Evolutionary conservation across 2,113 vertebrate species (phyloP).

Genomic region (Pterocles gutturalis): DNA sequence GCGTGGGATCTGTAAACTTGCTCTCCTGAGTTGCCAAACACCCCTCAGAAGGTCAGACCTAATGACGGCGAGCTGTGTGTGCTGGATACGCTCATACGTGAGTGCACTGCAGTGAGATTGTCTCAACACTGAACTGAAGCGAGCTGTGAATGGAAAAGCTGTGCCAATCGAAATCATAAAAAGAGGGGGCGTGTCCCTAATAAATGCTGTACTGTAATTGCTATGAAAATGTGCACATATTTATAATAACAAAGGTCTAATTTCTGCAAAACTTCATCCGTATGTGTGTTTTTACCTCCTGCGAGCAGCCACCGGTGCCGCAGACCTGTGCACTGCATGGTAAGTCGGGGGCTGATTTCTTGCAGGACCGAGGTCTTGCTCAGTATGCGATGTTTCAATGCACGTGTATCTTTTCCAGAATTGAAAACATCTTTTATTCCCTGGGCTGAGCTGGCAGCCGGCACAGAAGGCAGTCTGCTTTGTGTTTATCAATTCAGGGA

Average conservation of each 20-base stretch:
- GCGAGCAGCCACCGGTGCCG: neutral
- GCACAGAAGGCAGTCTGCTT: slow-evolving; percentile 18
- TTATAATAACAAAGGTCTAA: neutral
- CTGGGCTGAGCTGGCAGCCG: slow-evolving; percentile 1
- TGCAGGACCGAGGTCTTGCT: neutral
- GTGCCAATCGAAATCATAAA: neutral
- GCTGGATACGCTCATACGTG: accelerated
- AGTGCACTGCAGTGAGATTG: neutral
- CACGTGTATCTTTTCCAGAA: neutral
- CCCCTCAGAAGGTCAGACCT: neutral
- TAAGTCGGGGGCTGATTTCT: neutral
- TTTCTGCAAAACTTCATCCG: neutral
- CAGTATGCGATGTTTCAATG: neutral
- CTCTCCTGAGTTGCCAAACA: neutral
- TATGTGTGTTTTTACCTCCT: accelerated
- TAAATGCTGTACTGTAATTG: neutral
- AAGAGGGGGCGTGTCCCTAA: neutral
- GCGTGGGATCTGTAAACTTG: neutral
- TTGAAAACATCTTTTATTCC: slow-evolving; percentile 51
- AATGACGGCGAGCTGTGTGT: neutral
- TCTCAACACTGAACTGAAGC: neutral
- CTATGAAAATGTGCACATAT: neutral
- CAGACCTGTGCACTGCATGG: neutral
- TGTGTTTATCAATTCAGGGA: slow-evolving; percentile 7
- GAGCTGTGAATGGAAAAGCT: neutral